Percentiles rank a stretch among this genome's conserved stretches.
Evolutionary conservation across 2,888 invertebrate species (phyloP).

Genomic region (Ichneumon xanthorius): DNA sequence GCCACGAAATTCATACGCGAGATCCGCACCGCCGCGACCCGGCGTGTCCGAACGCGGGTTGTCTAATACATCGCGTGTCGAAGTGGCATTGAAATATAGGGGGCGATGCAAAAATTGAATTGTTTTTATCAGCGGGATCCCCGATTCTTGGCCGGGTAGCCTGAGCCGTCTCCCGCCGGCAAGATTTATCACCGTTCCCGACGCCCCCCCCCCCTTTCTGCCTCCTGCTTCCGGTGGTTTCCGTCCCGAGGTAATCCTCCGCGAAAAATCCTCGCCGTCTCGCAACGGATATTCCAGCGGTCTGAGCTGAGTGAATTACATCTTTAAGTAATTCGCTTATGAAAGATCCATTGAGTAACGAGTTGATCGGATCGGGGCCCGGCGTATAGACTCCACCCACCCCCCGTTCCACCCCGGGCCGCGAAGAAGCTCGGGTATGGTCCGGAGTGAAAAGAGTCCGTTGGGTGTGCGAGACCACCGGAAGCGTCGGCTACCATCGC

Average conservation of each 20-base stretch:
- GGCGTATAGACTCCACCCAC: neutral
- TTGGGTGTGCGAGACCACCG: constrained; percentile 46
- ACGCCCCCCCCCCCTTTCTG: neutral
- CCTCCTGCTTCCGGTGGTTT: neutral
- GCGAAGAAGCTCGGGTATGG: constrained; percentile 6
- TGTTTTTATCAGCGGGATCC: constrained; percentile 52
- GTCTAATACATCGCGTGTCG: constrained; percentile 64
- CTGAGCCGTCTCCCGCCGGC: constrained; percentile 28
- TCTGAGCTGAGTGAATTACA: constrained; percentile 58
- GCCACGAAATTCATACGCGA: neutral
- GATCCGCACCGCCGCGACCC: neutral
- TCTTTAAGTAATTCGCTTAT: constrained; percentile 59
- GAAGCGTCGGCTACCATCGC: constrained; percentile 65
- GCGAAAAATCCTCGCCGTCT: constrained; percentile 20
- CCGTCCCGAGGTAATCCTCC: neutral
- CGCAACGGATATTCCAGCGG: constrained; percentile 1
- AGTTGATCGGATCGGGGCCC: neutral
- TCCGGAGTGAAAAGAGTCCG: constrained; percentile 39
- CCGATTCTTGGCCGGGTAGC: constrained; percentile 47
- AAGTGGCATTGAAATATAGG: constrained; percentile 65
- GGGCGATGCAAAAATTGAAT: constrained; percentile 62
- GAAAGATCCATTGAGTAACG: constrained; percentile 50
- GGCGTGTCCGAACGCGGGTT: too few species aligned
- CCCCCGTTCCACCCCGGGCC: neutral
- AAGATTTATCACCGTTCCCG: constrained; percentile 54